These are phyloP conservation scores for Lamprotornis superbus DNA, from an alignment of 2,113 vertebrate species.

Conservation along the genomic window DNA sequence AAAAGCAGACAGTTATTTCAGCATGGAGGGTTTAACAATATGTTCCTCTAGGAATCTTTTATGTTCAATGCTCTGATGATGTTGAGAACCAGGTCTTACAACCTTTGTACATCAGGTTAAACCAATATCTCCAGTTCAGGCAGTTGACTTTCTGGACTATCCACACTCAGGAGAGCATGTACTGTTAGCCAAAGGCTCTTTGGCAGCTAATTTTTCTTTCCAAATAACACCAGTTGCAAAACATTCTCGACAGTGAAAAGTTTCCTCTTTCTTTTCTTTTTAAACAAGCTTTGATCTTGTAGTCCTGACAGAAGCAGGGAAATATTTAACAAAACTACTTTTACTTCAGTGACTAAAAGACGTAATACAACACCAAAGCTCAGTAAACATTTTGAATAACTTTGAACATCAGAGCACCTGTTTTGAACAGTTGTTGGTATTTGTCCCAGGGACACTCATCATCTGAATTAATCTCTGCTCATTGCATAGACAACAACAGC, in stretches of 20 bases:
- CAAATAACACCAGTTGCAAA: not conserved
- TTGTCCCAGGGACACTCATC: not conserved
- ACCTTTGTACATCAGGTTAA: not conserved
- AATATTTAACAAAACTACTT: constrained; percentile 21
- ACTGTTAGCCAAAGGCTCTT: not conserved
- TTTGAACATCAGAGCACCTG: constrained; percentile 43
- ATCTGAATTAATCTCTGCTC: not conserved
- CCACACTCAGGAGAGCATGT: not conserved
- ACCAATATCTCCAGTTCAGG: not conserved
- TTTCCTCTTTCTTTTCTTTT: not conserved
- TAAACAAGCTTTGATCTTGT: constrained; percentile 22
- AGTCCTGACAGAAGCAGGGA: not conserved
- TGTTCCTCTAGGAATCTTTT: not conserved
- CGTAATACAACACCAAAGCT: not conserved
- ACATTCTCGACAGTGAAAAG: not conserved
- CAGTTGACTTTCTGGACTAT: not conserved
- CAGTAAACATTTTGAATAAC: constrained; percentile 20
- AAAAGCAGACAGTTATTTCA: not conserved
- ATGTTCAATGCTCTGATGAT: not conserved
- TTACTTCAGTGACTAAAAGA: not conserved
- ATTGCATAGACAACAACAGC: not conserved
- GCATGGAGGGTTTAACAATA: not conserved
- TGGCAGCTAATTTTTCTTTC: not conserved
- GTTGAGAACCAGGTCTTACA: not conserved
- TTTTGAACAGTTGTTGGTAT: constrained; percentile 18